Evolutionary conservation across 2,113 vertebrate genomes (phyloP), one percentile per base, ranked within the genome.

Genomic region (Microtus pennsylvanicus): DNA sequence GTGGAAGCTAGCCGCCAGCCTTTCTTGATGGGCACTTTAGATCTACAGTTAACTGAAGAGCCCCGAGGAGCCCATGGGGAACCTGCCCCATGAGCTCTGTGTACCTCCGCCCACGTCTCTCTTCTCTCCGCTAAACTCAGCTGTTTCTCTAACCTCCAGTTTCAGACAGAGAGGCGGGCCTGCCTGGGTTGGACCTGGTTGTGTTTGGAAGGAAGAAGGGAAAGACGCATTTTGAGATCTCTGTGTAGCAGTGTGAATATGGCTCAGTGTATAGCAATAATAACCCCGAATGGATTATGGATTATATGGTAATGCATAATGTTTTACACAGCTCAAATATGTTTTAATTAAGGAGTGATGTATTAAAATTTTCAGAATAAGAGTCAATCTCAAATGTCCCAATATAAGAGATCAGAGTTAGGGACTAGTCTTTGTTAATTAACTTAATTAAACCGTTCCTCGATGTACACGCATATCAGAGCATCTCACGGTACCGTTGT

Each of bases 71-170:
- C 50, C 4, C 1, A 21, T 7, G n/a, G 22, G 9, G 11, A 13
- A 5, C 4, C 21, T 8, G 45, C 1, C 26, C 7, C 81, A 6
- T 0, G 13, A 0, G 5, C 61, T 45, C 17, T 28, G 45, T 2
- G 69, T 33, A 26, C 38, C 4, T 0, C 33, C 24, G 4, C 0
- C 8, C 10, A 47, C 33, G 45, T 22, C 72, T 30, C 67, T 30
- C 30, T 50, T 11, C 50, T 50, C 50, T 13, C 0, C 0, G 26
- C 0, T 19, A n/a, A 69, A 63, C 12, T 5, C 2, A 3, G n/a
- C 26, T 75, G 35, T 52, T 24, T 38, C 12, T 47, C 22, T 30
- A 45, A 61, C 13, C 35, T 85, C 17, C 21, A n/a, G 28, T 45
- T 76, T 55, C 58, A 55, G n/a, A 76, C n/a, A 45, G 70, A 50